Conservation (phyloP, 1,140 invertebrate species). For the Polypedilum vanderplanki region DNA sequence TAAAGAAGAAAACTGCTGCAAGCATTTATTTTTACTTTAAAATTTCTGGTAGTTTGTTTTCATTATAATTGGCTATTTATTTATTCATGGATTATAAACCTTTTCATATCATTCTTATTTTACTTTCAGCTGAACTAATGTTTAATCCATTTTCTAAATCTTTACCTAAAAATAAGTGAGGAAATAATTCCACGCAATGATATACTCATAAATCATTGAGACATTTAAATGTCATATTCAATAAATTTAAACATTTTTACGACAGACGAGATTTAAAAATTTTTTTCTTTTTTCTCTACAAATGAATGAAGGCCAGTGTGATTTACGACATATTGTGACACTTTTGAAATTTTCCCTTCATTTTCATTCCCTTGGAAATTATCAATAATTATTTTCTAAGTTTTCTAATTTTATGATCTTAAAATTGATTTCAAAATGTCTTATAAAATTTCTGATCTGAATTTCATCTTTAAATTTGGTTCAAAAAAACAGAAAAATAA, state of each 20-base stretch:
- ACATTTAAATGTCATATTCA: conserved; percentile 19
- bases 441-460: background rate
- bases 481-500: too few species aligned
- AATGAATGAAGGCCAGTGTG: background rate
- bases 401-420: background rate
- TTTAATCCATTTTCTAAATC: too few species aligned
- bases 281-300: background rate
- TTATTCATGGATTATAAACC: too few species aligned
- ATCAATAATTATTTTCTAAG: too few species aligned
- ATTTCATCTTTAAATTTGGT: background rate
- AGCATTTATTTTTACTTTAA: too few species aligned
- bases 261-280: background rate
- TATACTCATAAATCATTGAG: conserved; percentile 4
- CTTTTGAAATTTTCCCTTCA: background rate
- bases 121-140: too few species aligned
- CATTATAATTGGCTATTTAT: too few species aligned
- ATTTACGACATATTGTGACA: background rate
- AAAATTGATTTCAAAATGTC: background rate
- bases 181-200: background rate
- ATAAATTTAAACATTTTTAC: background rate
- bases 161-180: too few species aligned
- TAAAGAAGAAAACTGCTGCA: too few species aligned
- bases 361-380: background rate
- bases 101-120: too few species aligned
- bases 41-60: too few species aligned